phyloP scores from a whole-genome alignment of 2,113 vertebrate genomes.

The Excalfactoria chinensis region DNA sequence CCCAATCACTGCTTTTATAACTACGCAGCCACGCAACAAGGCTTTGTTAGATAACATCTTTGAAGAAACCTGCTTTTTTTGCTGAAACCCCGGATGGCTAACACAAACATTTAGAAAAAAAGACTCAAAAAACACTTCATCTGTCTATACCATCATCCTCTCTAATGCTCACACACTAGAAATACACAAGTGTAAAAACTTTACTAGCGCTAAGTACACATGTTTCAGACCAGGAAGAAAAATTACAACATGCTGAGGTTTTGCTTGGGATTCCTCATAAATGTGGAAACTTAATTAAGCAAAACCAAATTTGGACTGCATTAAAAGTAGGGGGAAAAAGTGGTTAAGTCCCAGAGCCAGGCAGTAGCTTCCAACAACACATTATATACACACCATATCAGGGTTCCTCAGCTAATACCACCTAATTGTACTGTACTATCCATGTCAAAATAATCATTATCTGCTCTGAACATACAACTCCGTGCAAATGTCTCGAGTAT shows the following conservation, averaged over 20 bases:
- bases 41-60: background rate
- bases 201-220: conserved; percentile 16
- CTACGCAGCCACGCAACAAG: background rate
- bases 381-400: background rate
- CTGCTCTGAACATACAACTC: background rate
- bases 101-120: background rate
- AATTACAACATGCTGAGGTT: background rate
- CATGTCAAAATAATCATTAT: background rate
- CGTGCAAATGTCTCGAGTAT: background rate
- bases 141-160: background rate
- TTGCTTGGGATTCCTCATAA: conserved; percentile 1
- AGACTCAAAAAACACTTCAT: background rate
- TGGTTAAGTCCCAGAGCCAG: background rate
- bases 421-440: background rate
- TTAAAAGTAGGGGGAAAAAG: background rate
- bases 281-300: conserved; percentile 22
- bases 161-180: background rate
- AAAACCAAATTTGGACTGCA: background rate
- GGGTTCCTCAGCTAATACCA: background rate
- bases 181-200: conserved; percentile 1
- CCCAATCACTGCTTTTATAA: background rate
- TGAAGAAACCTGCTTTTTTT: background rate
- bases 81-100: background rate
- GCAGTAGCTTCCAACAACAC: background rate
- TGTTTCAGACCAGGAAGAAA: conserved; percentile 10